Evolutionary conservation across 2,113 vertebrate genomes (phyloP), one percentile per base, ranked within the genome.

Genomic region (Sinocyclocheilus rhinocerous): DNA sequence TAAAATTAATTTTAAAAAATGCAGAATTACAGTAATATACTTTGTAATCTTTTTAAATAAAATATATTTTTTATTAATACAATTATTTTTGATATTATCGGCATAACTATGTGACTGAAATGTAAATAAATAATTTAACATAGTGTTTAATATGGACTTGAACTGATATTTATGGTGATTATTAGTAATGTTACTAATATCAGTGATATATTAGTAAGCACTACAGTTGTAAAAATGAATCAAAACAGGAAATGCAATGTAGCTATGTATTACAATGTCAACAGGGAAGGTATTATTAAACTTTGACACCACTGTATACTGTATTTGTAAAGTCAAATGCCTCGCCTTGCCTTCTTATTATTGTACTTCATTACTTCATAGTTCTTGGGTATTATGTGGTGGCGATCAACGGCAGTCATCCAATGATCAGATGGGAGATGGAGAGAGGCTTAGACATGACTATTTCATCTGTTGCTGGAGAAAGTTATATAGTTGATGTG

Each of bases 401-500:
- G 84, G 90, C 84, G 39, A 84, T 95, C 18, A 65, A 94, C 0
- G 89, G 94, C 5, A 87, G 36, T 0, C 42, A 93, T 77, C 91
- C 91, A 4, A 81, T 90, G 33, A 89, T 92, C 85, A 91, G 65
- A 88, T 93, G 94, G 92, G 91, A 93, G 87, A 75, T 93, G 85
- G 92, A 94, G 85, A 88, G 10, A 86, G 93, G 92, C 69, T 84
- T 95, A 88, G 91, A 94, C 89, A 50, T 85, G 91, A 87, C 92
- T 76, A 93, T 94, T 86, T 91, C 93, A 6, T 93, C 94, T 0
- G 92, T 94, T 1, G 90, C 91, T 33, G 93, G 93, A 55, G 94
- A 95, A 65, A 95, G 92, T 88, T 94, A 94, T 92, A 84, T 59
- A 48, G 89, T 95, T 20, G 87, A 93, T 15, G 94, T 95, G 84